phyloP scores from a whole-genome alignment of 2,113 vertebrate species.

The Halcyon senegalensis region DNA sequence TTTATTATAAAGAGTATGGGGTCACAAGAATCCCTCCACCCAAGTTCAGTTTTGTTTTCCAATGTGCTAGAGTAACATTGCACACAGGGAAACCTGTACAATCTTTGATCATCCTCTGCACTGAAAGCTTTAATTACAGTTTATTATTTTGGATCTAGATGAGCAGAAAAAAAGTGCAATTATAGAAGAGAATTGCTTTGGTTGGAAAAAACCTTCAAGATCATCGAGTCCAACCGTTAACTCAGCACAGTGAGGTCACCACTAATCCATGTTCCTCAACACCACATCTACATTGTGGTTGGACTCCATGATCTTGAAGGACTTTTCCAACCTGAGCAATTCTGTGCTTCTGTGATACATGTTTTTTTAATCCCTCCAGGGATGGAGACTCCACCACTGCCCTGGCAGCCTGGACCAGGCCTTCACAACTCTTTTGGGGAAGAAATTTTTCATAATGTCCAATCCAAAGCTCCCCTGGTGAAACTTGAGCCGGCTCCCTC shows the following conservation, averaged over 20 bases:
- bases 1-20: not conserved
- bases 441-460: not conserved
- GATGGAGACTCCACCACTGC: not conserved
- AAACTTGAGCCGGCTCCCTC: not conserved
- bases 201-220: not conserved
- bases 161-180: conserved; percentile 10
- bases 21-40: not conserved
- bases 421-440: not conserved
- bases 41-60: not conserved
- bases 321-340: too few relatives aligned
- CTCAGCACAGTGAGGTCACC: not conserved
- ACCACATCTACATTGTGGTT: too few relatives aligned
- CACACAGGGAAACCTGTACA: not conserved
- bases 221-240: not conserved
- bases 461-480: not conserved
- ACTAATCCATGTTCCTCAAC: too few relatives aligned
- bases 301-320: too few relatives aligned
- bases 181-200: not conserved
- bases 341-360: too few relatives aligned
- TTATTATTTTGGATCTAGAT: not conserved
- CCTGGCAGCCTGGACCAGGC: not conserved
- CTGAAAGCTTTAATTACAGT: conserved; percentile 9
- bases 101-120: not conserved
- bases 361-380: not conserved
- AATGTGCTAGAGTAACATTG: not conserved